Evolutionary conservation across 2,888 invertebrate genomes (phyloP).

Genomic region (Sphecodes monilicornis): DNA sequence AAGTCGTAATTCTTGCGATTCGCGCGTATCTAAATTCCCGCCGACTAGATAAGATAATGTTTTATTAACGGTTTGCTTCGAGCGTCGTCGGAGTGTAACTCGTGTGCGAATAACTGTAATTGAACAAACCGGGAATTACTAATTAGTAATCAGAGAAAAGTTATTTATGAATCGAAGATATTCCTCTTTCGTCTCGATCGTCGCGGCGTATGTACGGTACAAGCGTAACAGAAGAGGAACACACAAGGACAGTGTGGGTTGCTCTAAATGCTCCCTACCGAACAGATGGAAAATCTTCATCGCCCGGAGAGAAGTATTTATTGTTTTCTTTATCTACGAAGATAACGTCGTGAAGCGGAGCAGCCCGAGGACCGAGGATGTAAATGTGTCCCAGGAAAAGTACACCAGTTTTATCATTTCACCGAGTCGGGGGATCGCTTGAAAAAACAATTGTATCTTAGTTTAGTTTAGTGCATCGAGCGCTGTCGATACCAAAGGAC

Average conservation of each 20-base stretch:
- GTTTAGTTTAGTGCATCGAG: slow-evolving; percentile 32
- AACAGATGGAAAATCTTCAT: slow-evolving; percentile 30
- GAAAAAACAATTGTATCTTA: slow-evolving; percentile 46
- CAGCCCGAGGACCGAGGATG: slow-evolving; percentile 31
- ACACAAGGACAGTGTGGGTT: neutral
- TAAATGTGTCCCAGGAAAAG: slow-evolving; percentile 53
- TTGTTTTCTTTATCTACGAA: slow-evolving; percentile 60
- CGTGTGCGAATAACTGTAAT: neutral
- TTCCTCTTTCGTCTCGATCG: neutral
- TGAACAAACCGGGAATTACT: neutral
- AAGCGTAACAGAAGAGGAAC: neutral
- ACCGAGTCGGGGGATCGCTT: slow-evolving; percentile 28
- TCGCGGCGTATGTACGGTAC: neutral
- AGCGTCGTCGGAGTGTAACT: neutral
- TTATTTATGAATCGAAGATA: neutral
- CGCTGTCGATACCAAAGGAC: slow-evolving; percentile 5
- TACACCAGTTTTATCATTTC: slow-evolving; percentile 61
- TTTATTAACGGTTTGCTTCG: neutral
- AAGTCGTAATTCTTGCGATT: neutral
- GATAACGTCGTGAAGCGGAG: slow-evolving; percentile 50
- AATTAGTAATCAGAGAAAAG: neutral
- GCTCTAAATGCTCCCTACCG: neutral
- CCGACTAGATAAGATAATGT: neutral
- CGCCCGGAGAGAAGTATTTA: slow-evolving; percentile 24
- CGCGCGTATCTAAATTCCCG: neutral